Base-by-base conservation (phyloP, 1,140 invertebrate genomes). In the Amyelois transitella region DNA sequence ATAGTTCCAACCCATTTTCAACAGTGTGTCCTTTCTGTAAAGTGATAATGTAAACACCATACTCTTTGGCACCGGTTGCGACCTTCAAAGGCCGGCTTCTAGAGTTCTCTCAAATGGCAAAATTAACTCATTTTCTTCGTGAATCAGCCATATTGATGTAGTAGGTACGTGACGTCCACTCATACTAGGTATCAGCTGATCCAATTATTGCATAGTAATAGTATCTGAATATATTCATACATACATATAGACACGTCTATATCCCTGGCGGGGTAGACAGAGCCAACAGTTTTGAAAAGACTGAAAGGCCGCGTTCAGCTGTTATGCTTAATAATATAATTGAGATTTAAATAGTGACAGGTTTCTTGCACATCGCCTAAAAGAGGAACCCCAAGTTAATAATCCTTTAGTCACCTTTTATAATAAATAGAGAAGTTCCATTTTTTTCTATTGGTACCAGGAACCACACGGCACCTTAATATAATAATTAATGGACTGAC, bases 61-160 rank as follows among this genome's bases (percentile, higher is more conserved):
- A 62, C 8, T 80, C 77, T 76, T 49, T 80, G 75, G 43, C 56
- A 52, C 25, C 32, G 22, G 22, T 18, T 10, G 43, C 58, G 63
- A 71, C 77, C 77, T 80, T 80, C 58, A 58, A 79, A 75, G 66
- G 71, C 72, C 72, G 53, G 66, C 64, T 81, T 81, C 77, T 76
- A 81, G 77, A 78, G 62, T 69, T 65, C 62, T 80, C 75, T 38
- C 32, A 38, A 38, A 38, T 14, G 17, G 55, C 51, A 53, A 66
- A 72, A 74, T 77, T 75, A 76, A 51, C 67, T 77, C 59, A 72
- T 72, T 69, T 69, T 66, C 58, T 66, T 64, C 57, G 60, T 69
- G 64, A 63, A 58, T 64, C 54, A 57, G 53, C 44, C 18, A 55
- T 60, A 59, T 57, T 54, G 28, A 45, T 49, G 56, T 60, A 2